These are phyloP conservation scores for Sternotherus odoratus DNA, from an alignment of 2,797 vertebrate genomes.

Conservation along the genomic window DNA sequence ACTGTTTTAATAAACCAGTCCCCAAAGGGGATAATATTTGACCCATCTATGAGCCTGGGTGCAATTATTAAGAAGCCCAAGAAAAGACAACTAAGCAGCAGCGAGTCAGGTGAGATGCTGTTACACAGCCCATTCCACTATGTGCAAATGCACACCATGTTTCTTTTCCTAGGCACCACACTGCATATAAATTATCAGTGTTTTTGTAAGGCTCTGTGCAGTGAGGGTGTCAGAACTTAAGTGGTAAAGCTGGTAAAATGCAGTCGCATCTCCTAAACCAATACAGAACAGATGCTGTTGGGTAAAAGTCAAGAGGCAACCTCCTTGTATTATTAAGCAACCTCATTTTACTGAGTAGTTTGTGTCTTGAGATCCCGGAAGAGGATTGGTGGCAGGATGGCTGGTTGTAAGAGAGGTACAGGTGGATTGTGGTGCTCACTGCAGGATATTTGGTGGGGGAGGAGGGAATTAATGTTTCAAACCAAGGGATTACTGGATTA, in stretches of 20 bases:
- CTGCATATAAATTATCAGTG: neutral
- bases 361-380: neutral
- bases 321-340: neutral
- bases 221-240: neutral
- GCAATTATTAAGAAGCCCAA: neutral
- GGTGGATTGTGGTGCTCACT: neutral
- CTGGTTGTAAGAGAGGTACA: neutral
- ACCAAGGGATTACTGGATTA: conserved; percentile 13
- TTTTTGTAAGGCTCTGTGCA: neutral
- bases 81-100: neutral
- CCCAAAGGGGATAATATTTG: neutral
- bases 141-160: neutral
- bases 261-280: neutral
- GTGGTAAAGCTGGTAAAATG: neutral
- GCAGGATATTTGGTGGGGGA: fast-evolving
- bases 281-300: neutral
- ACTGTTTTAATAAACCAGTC: neutral
- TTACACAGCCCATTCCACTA: neutral
- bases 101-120: neutral
- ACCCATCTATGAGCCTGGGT: neutral
- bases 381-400: neutral
- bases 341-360: neutral
- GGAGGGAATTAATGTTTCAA: conserved; percentile 3
- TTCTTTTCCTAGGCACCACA: neutral
- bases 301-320: neutral